phyloP scores from a whole-genome alignment of 2,797 vertebrate species.

The Ambastaia sidthimunki region DNA sequence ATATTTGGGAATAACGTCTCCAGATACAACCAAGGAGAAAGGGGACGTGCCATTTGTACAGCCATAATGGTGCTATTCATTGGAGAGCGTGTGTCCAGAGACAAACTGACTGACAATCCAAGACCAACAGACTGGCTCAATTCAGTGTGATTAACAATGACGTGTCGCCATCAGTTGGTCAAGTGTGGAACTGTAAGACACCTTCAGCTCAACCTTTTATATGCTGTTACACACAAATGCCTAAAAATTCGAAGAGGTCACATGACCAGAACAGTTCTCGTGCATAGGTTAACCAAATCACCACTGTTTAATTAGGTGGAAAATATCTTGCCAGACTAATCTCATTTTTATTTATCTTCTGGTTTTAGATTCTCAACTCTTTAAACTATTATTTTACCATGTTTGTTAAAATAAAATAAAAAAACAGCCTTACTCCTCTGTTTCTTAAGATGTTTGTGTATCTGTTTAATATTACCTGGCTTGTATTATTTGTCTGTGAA shows the following conservation, averaged over 20 bases:
- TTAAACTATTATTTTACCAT: background rate
- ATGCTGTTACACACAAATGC: background rate
- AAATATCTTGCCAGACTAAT: background rate
- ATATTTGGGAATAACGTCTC: constrained; percentile 11
- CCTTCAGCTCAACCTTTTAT: background rate
- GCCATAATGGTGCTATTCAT: background rate
- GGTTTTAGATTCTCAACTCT: background rate
- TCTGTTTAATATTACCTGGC: background rate
- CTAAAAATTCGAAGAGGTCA: background rate
- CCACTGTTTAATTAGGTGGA: background rate
- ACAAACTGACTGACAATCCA: background rate
- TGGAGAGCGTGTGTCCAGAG: constrained; percentile 5
- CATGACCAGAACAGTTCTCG: background rate
- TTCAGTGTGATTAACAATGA: constrained; percentile 58
- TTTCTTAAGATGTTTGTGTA: background rate
- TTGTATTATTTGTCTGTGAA: background rate
- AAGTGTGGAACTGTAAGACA: constrained; percentile 54
- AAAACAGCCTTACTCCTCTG: background rate
- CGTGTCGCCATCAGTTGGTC: constrained; percentile 77
- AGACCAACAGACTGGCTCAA: background rate
- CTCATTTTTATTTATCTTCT: background rate
- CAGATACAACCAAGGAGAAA: background rate
- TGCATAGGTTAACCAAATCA: background rate
- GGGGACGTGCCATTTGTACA: background rate
- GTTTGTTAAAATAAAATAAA: background rate